Conservation (phyloP, 2,113 vertebrate species). For the Labeo catla region DNA sequence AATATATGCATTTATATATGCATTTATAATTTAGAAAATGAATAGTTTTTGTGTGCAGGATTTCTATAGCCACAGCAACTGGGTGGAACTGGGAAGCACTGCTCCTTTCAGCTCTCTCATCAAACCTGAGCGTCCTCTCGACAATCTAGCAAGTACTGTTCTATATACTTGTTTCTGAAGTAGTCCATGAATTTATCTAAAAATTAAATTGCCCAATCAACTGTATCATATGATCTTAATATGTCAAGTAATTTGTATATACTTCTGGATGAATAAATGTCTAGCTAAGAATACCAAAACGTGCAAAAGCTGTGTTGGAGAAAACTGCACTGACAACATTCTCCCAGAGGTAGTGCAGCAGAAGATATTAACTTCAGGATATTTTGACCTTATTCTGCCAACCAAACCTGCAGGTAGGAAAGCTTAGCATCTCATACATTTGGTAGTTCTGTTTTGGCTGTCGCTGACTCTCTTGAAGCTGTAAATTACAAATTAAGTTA, state of each 20-base stretch:
- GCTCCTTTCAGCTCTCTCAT: background rate
- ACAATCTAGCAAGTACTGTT: conserved; percentile 23
- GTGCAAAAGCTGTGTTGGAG: conserved; percentile 32
- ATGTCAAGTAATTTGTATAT: background rate
- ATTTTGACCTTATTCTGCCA: background rate
- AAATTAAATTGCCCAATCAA: no score
- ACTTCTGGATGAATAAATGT: background rate
- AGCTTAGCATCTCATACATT: no score
- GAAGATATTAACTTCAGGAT: conserved; percentile 45
- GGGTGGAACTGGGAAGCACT: conserved; percentile 21
- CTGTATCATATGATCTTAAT: no score
- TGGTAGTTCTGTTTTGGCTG: no score
- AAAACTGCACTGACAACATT: conserved; percentile 39
- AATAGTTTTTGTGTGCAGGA: conserved; percentile 9
- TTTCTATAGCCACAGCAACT: conserved; percentile 34
- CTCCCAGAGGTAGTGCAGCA: background rate
- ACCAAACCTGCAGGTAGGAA: conserved; percentile 13
- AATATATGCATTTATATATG: no score
- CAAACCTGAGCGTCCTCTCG: background rate
- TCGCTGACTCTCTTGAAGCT: no score
- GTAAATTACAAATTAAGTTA: no score
- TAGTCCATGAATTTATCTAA: no score
- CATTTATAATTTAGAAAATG: no score
- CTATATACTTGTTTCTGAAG: no score
- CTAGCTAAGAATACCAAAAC: conserved; percentile 22